These are phyloP conservation scores for Merluccius polli DNA, from an alignment of 2,797 vertebrate species.

Conservation along the genomic window DNA sequence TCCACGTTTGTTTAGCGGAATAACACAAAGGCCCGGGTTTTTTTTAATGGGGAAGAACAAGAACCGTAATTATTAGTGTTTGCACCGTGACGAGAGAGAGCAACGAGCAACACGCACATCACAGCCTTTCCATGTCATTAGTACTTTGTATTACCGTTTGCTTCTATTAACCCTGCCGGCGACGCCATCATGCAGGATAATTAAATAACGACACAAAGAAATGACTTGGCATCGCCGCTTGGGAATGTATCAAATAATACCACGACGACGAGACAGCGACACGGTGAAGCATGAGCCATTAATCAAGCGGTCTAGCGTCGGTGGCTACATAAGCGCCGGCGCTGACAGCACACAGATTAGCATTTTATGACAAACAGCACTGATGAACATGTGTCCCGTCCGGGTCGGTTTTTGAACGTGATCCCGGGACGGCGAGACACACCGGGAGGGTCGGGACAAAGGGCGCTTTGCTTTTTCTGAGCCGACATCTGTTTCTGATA, in stretches of 20 bases:
- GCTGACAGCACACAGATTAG: background rate
- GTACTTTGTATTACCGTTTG: background rate
- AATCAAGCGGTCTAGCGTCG: background rate
- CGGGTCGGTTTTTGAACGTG: background rate
- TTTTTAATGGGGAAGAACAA: background rate
- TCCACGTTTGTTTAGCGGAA: background rate
- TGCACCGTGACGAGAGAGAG: too few relatives aligned
- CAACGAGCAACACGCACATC: background rate
- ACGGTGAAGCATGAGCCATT: background rate
- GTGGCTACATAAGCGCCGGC: background rate
- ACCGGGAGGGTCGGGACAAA: background rate
- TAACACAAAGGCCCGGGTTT: background rate
- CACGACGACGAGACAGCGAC: background rate
- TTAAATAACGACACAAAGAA: background rate
- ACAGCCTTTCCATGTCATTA: background rate
- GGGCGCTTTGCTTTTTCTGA: constrained; percentile 3
- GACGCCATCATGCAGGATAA: background rate
- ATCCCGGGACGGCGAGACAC: background rate
- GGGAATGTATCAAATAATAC: background rate
- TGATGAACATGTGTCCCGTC: background rate
- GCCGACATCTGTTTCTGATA: constrained; percentile 12
- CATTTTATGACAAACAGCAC: background rate
- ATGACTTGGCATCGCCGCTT: background rate
- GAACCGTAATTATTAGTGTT: background rate
- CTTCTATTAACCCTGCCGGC: background rate